Conservation (phyloP, 2,888 invertebrate genomes). For the Tolmerus cingulatus region DNA sequence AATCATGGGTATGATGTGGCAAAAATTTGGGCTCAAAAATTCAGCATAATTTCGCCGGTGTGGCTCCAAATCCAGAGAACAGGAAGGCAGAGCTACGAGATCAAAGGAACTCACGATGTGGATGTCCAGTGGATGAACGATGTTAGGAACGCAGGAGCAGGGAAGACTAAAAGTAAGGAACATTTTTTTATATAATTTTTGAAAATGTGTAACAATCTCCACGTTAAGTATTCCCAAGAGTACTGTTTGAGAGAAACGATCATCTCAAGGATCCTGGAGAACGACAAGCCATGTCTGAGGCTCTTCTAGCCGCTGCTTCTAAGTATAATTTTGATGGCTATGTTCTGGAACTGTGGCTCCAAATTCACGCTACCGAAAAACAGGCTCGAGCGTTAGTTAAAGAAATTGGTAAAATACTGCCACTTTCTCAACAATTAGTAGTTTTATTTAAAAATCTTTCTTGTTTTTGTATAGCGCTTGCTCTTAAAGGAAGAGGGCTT, state of each 20-base stretch:
- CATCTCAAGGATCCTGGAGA: slow-evolving; percentile 64
- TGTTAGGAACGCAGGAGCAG: slow-evolving; percentile 66
- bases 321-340: slow-evolving; percentile 87
- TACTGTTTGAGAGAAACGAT: slow-evolving; percentile 86
- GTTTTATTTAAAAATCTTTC: neutral
- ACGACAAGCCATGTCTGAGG: slow-evolving; percentile 72
- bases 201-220: neutral
- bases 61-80: slow-evolving; percentile 87
- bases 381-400: neutral
- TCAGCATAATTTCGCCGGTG: slow-evolving; percentile 90
- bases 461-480: slow-evolving; percentile 65
- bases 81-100: slow-evolving; percentile 69
- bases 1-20: slow-evolving; percentile 92
- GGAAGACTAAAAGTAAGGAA: slow-evolving; percentile 49
- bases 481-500: slow-evolving; percentile 67
- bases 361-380: slow-evolving; percentile 63
- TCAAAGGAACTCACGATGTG: slow-evolving; percentile 82
- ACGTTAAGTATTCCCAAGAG: slow-evolving; percentile 82
- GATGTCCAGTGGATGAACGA: slow-evolving; percentile 84
- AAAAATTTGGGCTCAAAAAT: slow-evolving; percentile 87
- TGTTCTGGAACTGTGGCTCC: slow-evolving; percentile 90
- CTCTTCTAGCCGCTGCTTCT: slow-evolving; percentile 75
- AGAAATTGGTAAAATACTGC: neutral
- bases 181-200: neutral
- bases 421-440: neutral